Percentiles rank a stretch among this genome's conserved stretches.
Conservation (phyloP, 2,888 invertebrate genomes). For the Siphonodentalium dalli region DNA sequence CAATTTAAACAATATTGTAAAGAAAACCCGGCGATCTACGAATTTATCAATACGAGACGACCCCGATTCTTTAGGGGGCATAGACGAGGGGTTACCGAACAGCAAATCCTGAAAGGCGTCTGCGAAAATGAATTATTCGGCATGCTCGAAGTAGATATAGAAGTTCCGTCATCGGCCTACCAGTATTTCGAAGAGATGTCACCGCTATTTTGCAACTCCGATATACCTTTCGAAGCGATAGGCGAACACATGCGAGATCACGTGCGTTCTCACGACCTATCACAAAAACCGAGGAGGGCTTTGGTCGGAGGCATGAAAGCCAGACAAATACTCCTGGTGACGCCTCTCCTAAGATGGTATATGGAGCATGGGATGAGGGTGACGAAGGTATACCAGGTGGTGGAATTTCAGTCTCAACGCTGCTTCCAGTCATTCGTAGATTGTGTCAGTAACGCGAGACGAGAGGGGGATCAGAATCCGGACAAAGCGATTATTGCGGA, state of each 20-base stretch:
- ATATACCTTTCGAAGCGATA: slow-evolving; percentile 22
- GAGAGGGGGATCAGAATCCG: slow-evolving; percentile 17
- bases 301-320: slow-evolving; percentile 27
- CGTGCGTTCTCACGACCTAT: slow-evolving; percentile 8
- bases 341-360: slow-evolving; percentile 31
- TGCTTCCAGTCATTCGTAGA: slow-evolving; percentile 19
- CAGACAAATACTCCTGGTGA: slow-evolving; percentile 20
- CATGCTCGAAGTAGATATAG: slow-evolving; percentile 2
- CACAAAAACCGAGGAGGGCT: slow-evolving; percentile 11
- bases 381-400: slow-evolving; percentile 23
- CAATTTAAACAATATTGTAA: too few relatives aligned
- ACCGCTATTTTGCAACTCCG: slow-evolving; percentile 24
- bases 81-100: not conserved
- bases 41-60: too few relatives aligned
- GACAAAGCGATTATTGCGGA: slow-evolving; percentile 23
- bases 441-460: slow-evolving; percentile 20
- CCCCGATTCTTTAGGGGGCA: not conserved
- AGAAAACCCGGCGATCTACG: too few relatives aligned
- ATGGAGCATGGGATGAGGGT: slow-evolving; percentile 28
- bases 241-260: slow-evolving; percentile 25
- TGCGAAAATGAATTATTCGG: not conserved
- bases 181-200: slow-evolving; percentile 23
- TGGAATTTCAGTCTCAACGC: slow-evolving; percentile 16
- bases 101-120: not conserved
- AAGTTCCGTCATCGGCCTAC: slow-evolving; percentile 6